Conservation (phyloP, 1,140 invertebrate genomes). For the Drosophila micromelanica region DNA sequence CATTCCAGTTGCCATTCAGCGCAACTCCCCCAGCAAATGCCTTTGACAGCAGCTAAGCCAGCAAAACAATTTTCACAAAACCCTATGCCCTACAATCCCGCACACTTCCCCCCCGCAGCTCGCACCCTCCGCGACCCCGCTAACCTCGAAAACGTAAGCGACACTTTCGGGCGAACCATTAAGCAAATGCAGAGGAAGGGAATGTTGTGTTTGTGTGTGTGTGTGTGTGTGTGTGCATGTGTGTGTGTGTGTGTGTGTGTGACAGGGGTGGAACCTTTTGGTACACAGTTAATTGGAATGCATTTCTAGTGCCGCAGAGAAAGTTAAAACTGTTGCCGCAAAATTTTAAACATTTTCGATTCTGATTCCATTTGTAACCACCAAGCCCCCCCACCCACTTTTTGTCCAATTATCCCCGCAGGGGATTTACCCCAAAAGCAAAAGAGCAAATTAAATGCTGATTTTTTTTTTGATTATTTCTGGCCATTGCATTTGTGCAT, state of each 20-base stretch:
- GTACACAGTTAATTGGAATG: constrained; percentile 72
- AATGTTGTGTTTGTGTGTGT: background rate
- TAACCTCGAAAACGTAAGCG: constrained; percentile 55
- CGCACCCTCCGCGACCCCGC: background rate
- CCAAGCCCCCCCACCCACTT: constrained; percentile 13
- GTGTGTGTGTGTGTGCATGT: background rate
- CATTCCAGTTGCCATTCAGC: constrained; percentile 55
- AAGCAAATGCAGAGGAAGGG: constrained; percentile 17
- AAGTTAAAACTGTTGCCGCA: constrained; percentile 52
- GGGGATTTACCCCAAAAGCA: too few relatives aligned
- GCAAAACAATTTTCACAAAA: constrained; percentile 73
- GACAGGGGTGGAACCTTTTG: constrained; percentile 26
- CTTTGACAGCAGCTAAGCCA: constrained; percentile 72
- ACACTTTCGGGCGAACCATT: constrained; percentile 70
- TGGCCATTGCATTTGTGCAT: constrained; percentile 4
- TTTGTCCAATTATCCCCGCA: constrained; percentile 28
- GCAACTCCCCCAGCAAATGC: constrained; percentile 46
- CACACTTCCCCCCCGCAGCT: too few relatives aligned
- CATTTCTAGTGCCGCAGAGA: constrained; percentile 58
- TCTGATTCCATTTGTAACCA: constrained; percentile 37
- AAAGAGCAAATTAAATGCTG: background rate
- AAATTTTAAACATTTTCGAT: constrained; percentile 55
- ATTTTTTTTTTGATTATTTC: constrained; percentile 14
- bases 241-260: background rate
- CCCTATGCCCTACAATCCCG: background rate